A percentile compares a stretch with the other conserved stretches of the same genome.
These are phyloP conservation scores for Labeo catla DNA, from an alignment of 2,113 vertebrate species.

Conservation along the genomic window DNA sequence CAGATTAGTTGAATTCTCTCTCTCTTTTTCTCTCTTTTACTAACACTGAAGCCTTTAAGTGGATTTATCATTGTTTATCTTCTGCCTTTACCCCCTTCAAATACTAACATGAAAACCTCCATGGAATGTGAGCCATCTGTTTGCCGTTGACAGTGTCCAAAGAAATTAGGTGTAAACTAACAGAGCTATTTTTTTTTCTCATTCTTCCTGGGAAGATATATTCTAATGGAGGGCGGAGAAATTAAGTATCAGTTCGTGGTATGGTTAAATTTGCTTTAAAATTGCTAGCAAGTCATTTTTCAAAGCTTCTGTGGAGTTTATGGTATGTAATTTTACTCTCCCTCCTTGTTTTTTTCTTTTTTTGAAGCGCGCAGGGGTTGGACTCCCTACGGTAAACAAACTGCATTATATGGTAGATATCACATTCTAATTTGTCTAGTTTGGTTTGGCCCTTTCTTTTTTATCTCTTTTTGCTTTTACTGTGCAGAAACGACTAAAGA, in stretches of 20 bases:
- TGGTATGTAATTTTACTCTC: conserved; percentile 76
- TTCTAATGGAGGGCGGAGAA: conserved; percentile 36
- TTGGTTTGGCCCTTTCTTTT: conserved; percentile 64
- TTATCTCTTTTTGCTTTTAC: conserved; percentile 57
- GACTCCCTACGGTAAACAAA: conserved; percentile 89
- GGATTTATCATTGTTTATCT: conserved; percentile 59
- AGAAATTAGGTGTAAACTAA: conserved; percentile 39
- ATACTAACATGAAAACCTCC: conserved; percentile 78
- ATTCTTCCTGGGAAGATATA: conserved; percentile 12
- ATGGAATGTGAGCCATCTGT: conserved; percentile 72
- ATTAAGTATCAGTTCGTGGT: conserved; percentile 30
- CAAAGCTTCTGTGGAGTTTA: conserved; percentile 64
- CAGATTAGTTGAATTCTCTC: conserved; percentile 27
- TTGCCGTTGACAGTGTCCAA: conserved; percentile 51
- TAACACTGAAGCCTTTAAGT: conserved; percentile 67
- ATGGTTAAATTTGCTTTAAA: conserved; percentile 25
- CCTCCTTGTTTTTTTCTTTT: conserved; percentile 58
- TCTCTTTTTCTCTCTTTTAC: conserved; percentile 69
- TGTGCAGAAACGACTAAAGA: conserved; percentile 52
- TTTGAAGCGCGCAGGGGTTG: conserved; percentile 82
- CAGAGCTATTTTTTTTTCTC: conserved; percentile 31
- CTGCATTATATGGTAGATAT: conserved; percentile 88
- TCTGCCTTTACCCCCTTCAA: conserved; percentile 54
- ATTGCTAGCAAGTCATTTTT: conserved; percentile 14
- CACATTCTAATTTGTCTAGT: conserved; percentile 80